phyloP scores from a whole-genome alignment of 2,113 vertebrate species.

The Prochilodus magdalenae region DNA sequence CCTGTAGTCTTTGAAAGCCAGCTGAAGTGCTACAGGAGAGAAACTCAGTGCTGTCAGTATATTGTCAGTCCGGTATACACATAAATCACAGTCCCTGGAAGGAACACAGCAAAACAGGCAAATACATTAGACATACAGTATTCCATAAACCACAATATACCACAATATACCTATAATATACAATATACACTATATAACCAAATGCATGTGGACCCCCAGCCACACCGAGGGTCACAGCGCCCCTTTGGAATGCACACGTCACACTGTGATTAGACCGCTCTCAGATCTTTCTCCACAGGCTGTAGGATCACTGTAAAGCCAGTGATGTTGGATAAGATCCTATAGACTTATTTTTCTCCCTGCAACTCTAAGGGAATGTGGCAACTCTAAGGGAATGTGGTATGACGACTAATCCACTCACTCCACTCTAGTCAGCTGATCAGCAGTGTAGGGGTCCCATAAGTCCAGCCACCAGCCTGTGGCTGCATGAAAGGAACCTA shows the following conservation, averaged over 20 bases:
- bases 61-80: conserved; percentile 74
- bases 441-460: conserved; percentile 96
- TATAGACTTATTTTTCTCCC: too few species aligned
- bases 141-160: background rate
- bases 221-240: too few species aligned
- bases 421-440: conserved; percentile 87
- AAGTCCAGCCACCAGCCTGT: conserved; percentile 87
- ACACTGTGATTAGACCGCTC: too few species aligned
- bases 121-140: background rate
- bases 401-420: conserved; percentile 60
- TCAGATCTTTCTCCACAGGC: too few species aligned
- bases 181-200: too few species aligned
- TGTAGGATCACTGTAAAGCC: too few species aligned
- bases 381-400: too few species aligned
- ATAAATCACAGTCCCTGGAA: conserved; percentile 71
- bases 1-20: conserved; percentile 94
- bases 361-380: too few species aligned
- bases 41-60: conserved; percentile 88
- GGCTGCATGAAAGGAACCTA: conserved; percentile 82
- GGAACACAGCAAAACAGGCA: background rate
- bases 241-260: too few species aligned
- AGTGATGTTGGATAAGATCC: too few species aligned
- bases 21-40: conserved; percentile 87
- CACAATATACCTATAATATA: too few species aligned
- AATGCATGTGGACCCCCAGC: too few species aligned